Conservation (phyloP, 2,888 invertebrate genomes). For the Dryobotodes eremita region DNA sequence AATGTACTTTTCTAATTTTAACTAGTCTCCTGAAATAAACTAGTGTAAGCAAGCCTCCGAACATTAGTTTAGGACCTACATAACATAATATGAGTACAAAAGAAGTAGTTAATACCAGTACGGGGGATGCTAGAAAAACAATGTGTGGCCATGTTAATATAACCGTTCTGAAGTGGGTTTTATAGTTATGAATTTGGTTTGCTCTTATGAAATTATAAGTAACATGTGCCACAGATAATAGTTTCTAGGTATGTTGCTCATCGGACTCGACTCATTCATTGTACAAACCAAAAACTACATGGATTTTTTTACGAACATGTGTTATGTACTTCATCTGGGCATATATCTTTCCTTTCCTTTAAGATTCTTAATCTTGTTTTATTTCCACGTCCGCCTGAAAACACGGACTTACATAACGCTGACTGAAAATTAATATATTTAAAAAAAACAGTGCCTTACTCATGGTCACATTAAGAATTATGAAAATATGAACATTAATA, state of each 20-base stretch:
- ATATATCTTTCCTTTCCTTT: neutral
- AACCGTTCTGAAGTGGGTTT: too few relatives aligned
- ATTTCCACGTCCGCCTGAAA: neutral
- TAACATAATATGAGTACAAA: too few relatives aligned
- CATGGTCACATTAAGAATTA: neutral
- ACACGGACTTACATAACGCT: too few relatives aligned
- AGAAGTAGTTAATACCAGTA: neutral
- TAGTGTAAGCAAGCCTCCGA: neutral
- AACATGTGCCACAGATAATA: neutral
- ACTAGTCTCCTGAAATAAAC: conserved; percentile 22
- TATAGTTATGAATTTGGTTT: too few relatives aligned
- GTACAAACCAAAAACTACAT: neutral
- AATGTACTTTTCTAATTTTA: conserved; percentile 46
- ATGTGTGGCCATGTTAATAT: neutral
- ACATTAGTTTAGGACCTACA: neutral
- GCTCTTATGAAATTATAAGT: neutral
- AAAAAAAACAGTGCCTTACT: conserved; percentile 2
- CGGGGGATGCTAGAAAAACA: neutral
- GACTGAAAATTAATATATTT: neutral
- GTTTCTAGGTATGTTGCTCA: neutral
- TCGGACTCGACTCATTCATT: neutral
- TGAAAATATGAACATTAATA: conserved; percentile 14
- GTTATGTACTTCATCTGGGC: neutral
- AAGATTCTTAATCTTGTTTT: neutral
- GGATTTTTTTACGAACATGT: neutral